Evolutionary conservation across 2,113 vertebrate species (phyloP).

Genomic region (Notechis scutatus): DNA sequence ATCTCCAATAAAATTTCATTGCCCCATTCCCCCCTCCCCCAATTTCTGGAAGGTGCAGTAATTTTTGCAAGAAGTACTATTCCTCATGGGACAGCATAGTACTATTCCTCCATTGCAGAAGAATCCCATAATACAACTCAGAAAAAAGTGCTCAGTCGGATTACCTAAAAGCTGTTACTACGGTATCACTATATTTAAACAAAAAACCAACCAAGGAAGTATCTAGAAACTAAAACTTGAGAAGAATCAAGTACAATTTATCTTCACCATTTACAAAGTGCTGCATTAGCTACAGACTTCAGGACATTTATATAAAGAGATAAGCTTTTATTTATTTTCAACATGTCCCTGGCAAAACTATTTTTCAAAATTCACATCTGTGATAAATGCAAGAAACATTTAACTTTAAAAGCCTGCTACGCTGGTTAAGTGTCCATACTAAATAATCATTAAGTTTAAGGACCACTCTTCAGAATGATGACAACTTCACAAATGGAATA

Average conservation of each 20-base stretch:
- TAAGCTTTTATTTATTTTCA: conserved; percentile 27
- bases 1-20: conserved; percentile 41
- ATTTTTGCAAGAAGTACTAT: conserved; percentile 47
- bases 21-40: background rate
- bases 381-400: conserved; percentile 17
- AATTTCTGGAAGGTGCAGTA: conserved; percentile 51
- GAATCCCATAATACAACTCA: conserved; percentile 58
- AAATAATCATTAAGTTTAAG: conserved; percentile 16
- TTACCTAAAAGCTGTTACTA: conserved; percentile 49
- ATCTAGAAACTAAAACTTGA: conserved; percentile 50
- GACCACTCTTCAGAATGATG: conserved; percentile 51
- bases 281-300: conserved; percentile 30
- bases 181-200: background rate
- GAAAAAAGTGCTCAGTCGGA: conserved; percentile 62
- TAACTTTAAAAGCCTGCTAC: conserved; percentile 21
- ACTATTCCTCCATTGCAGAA: conserved; percentile 53
- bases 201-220: conserved; percentile 29
- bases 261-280: conserved; percentile 44
- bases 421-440: background rate
- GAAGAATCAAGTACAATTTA: conserved; percentile 23
- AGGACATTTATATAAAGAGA: conserved; percentile 27
- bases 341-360: conserved; percentile 20
- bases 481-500: conserved; percentile 38
- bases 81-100: conserved; percentile 36
- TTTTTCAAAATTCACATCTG: conserved; percentile 22